Conservation (phyloP, 2,888 invertebrate species). For the Lithophane semibrunnea region DNA sequence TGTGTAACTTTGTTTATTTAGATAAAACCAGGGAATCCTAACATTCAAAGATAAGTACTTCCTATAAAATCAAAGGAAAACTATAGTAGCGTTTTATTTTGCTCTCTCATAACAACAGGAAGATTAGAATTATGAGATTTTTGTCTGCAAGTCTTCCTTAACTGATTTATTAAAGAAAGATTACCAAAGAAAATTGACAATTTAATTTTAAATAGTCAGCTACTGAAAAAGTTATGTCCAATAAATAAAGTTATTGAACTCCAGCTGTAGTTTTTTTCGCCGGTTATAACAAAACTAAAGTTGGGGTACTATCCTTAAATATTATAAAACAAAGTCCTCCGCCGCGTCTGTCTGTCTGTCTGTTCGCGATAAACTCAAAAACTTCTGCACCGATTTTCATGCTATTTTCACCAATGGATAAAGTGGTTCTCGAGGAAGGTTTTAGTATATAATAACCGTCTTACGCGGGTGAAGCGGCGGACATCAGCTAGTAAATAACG, state of each 20-base stretch:
- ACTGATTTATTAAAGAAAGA: conserved; percentile 43
- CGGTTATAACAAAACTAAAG: background rate
- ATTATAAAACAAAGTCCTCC: too few species aligned
- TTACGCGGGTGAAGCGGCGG: too few species aligned
- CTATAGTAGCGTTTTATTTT: conserved; percentile 42
- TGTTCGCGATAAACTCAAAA: too few species aligned
- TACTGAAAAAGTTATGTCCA: conserved; percentile 58
- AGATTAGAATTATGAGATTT: conserved; percentile 40
- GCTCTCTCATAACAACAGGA: conserved; percentile 23
- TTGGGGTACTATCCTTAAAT: background rate
- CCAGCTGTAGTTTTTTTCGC: conserved; percentile 10
- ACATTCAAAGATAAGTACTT: conserved; percentile 14
- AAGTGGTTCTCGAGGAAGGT: too few species aligned
- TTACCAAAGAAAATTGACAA: conserved; percentile 64
- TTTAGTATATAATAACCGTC: too few species aligned
- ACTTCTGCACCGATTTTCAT: too few species aligned
- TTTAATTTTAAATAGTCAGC: conserved; percentile 64
- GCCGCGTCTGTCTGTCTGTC: too few species aligned
- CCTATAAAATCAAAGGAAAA: conserved; percentile 13
- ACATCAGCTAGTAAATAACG: too few species aligned
- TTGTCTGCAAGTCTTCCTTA: conserved; percentile 64
- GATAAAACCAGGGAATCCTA: conserved; percentile 12
- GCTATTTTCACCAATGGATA: too few species aligned
- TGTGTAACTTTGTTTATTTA: background rate
- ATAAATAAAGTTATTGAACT: conserved; percentile 69